Base-by-base conservation (phyloP, 35 echinoderm and acorn worm species). In the Holothuria glaberrima region DNA sequence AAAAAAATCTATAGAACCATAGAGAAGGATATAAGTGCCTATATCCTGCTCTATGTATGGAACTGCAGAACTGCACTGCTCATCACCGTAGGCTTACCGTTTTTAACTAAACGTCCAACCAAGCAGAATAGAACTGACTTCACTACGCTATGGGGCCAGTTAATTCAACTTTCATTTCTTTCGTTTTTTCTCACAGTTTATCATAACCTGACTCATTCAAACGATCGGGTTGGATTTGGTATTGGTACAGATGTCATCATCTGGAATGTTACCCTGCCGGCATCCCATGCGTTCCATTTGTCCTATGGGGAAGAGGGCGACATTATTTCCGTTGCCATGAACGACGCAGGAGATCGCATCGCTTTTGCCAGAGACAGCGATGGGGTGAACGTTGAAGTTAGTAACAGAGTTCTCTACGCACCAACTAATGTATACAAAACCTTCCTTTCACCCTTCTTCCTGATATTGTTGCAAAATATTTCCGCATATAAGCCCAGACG, bases 301-400 rank as follows among this genome's bases (percentile, higher is more conserved):
- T 58, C 48, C 16, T 17, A 60, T 12, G 21, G 14, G 4, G n/a
- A 60, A 20, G 48, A 29, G 20, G 41, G 22, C 48, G 79, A 82
- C 21, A 48, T 60, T 38, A 28, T 57, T 25, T 59, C 79, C 48
- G 79, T 82, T 17, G 44, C 79, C 30, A 38, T 82, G n/a, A 57
- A 82, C 24, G 18, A 10, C 6, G 7, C 24, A 30, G 79, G 79
- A 26, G 48, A 82, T 56, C 79, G 79, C 41, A 82, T 82, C n/a
- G 79, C 79, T 31, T 50, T 82, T 48, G 31, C 36, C 79, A 35
- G 79, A 57, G 79, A 82, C n/a, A 48, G 79, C 50, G 79, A 82
- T 28, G 48, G 48, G 7, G 20, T 30, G 9, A 82, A 82, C 48
- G 25, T 82, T 60, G 79, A 82, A 48, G 79, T 82, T 25, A 82